A percentile compares a stretch with the other conserved stretches of the same genome.
These are phyloP conservation scores for Euura saliciscinereae DNA, from an alignment of 1,140 invertebrate species.

Conservation along the genomic window DNA sequence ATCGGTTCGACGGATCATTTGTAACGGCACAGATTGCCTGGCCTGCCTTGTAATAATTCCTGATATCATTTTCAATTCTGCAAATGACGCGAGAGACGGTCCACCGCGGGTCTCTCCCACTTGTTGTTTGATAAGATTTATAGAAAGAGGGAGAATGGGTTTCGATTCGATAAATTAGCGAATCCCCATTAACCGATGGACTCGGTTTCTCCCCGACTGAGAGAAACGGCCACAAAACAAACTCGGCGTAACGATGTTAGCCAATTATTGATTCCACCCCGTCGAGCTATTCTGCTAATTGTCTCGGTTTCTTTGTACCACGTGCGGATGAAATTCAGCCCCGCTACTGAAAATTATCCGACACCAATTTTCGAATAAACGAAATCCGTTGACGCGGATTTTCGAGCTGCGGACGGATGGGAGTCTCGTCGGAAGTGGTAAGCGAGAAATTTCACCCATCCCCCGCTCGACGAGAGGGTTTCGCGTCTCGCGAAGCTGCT, in stretches of 20 bases:
- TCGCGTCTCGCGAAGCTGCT: slow-evolving; percentile 14
- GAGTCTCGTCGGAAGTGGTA: not conserved
- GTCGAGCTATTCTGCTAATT: slow-evolving; percentile 51
- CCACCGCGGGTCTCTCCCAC: not conserved
- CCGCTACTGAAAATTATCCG: too few relatives aligned
- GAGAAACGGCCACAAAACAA: slow-evolving; percentile 34
- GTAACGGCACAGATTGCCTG: too few relatives aligned
- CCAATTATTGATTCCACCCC: slow-evolving; percentile 46
- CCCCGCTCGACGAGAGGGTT: not conserved
- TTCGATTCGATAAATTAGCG: not conserved
- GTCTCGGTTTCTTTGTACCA: slow-evolving; percentile 25
- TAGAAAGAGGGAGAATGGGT: not conserved
- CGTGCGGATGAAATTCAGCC: not conserved
- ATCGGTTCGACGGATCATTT: too few relatives aligned
- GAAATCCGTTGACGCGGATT: too few relatives aligned
- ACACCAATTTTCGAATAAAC: too few relatives aligned
- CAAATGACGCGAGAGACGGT: slow-evolving; percentile 10
- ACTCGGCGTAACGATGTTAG: slow-evolving; percentile 49
- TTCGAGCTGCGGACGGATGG: too few relatives aligned
- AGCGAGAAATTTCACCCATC: not conserved
- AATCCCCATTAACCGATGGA: not conserved
- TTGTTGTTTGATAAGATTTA: slow-evolving; percentile 28
- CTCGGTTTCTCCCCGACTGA: slow-evolving; percentile 26
- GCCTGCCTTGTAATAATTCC: too few relatives aligned
- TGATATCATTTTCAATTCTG: not conserved